Evolutionary conservation across 2,888 invertebrate genomes (phyloP).

Genomic region (Diaphora mendica): DNA sequence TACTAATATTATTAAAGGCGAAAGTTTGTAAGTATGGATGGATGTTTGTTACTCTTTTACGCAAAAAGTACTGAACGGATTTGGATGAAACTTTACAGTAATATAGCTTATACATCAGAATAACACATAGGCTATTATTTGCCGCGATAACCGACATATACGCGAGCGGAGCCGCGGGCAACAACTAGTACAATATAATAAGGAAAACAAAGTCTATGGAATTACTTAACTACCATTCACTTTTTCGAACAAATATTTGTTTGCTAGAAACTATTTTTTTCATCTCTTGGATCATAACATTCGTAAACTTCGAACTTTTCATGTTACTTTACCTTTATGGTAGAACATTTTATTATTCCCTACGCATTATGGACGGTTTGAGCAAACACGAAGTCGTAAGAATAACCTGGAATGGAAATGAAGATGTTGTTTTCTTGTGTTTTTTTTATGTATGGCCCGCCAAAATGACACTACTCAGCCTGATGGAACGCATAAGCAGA

Average conservation of each 20-base stretch:
- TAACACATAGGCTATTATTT: no score
- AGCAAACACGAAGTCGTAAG: constrained; percentile 23
- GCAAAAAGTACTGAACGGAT: no score
- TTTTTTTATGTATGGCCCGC: no score
- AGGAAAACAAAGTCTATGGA: neutral
- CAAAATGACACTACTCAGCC: no score
- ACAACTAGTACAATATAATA: neutral
- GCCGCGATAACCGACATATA: no score
- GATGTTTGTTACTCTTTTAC: no score
- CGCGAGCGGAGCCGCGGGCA: no score
- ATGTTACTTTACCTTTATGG: constrained; percentile 41
- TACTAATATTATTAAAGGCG: no score
- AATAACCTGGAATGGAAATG: constrained; percentile 17
- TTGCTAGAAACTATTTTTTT: constrained; percentile 17
- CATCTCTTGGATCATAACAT: constrained; percentile 19
- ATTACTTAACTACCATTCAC: neutral
- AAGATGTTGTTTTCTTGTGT: neutral
- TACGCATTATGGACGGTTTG: constrained; percentile 19
- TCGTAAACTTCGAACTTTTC: constrained; percentile 32
- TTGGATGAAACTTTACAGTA: no score
- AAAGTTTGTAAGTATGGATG: no score
- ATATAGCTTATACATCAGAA: no score
- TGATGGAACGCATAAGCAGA: no score
- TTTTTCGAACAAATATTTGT: constrained; percentile 12
- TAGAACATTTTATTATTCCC: constrained; percentile 41